Conservation (phyloP, 2,797 vertebrate species). For the Rhinophrynus dorsalis region DNA sequence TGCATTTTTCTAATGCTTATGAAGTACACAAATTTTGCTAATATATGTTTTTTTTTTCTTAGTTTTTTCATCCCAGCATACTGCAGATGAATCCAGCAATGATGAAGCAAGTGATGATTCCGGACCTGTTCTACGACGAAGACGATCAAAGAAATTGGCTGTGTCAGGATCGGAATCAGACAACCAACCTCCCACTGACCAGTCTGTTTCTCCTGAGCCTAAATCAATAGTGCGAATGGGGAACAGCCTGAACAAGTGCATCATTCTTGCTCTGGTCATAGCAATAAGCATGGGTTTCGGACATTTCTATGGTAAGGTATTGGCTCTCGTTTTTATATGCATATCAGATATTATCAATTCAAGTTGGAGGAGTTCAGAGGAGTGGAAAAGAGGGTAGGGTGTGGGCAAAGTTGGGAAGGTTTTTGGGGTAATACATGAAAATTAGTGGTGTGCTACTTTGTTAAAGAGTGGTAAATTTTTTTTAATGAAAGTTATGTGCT, state of each 20-base stretch:
- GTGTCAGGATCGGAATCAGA: slow-evolving; percentile 60
- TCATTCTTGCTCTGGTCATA: slow-evolving; percentile 82
- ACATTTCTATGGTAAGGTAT: slow-evolving; percentile 84
- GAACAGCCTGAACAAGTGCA: slow-evolving; percentile 78
- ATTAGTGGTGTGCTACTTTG: no score
- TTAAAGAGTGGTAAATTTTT: no score
- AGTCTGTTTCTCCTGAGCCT: slow-evolving; percentile 34
- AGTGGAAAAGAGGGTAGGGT: no score
- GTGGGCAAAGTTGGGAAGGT: no score
- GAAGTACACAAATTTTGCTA: no score
- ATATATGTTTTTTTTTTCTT: no score
- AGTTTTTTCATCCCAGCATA: slow-evolving; percentile 64
- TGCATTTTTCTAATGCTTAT: no score
- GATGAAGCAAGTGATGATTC: slow-evolving; percentile 69
- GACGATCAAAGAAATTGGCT: slow-evolving; percentile 76
- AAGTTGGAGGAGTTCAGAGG: no score
- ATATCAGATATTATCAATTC: no score
- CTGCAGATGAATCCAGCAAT: slow-evolving; percentile 74
- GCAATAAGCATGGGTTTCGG: slow-evolving; percentile 89
- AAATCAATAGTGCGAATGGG: slow-evolving; percentile 52
- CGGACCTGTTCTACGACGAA: slow-evolving; percentile 66
- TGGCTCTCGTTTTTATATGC: not conserved
- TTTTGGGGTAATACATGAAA: no score
- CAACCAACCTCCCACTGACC: slow-evolving; percentile 11
- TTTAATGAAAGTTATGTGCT: no score